Percentiles rank a stretch among this genome's conserved stretches.
Conservation (phyloP, 2,888 invertebrate genomes). For the Drosophila nr. fundita region DNA sequence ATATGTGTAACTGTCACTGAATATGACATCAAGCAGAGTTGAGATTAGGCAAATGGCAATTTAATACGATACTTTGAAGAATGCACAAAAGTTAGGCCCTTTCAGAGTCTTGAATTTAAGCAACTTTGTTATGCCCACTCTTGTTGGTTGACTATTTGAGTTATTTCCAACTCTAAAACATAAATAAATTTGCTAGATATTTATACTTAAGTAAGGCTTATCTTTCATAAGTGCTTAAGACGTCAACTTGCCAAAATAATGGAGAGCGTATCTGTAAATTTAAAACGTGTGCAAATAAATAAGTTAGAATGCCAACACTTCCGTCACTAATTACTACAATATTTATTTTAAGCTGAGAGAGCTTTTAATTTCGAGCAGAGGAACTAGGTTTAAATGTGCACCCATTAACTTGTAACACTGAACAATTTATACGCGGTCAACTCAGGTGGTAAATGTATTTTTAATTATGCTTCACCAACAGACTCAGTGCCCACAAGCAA, state of each 20-base stretch:
- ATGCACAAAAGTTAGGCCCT: neutral
- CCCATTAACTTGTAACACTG: conserved; percentile 16
- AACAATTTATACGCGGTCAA: conserved; percentile 50
- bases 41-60: neutral
- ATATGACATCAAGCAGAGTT: conserved; percentile 34
- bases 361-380: conserved; percentile 9
- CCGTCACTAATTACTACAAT: too few species aligned
- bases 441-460: conserved; percentile 59
- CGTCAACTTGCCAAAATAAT: neutral
- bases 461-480: conserved; percentile 72
- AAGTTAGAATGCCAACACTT: neutral
- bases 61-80: neutral
- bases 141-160: neutral
- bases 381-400: neutral
- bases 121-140: neutral
- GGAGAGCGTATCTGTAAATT: neutral
- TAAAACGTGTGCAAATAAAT: neutral
- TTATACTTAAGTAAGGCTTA: neutral
- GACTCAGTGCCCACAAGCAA: conserved; percentile 46
- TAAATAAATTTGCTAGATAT: neutral
- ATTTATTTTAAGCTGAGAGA: neutral
- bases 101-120: neutral
- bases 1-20: conserved; percentile 21
- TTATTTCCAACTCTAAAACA: neutral
- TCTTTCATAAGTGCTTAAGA: neutral